A percentile compares a stretch with the other conserved stretches of the same genome.
Conservation (phyloP, 2,888 invertebrate species). For the Crocallis elinguaria region DNA sequence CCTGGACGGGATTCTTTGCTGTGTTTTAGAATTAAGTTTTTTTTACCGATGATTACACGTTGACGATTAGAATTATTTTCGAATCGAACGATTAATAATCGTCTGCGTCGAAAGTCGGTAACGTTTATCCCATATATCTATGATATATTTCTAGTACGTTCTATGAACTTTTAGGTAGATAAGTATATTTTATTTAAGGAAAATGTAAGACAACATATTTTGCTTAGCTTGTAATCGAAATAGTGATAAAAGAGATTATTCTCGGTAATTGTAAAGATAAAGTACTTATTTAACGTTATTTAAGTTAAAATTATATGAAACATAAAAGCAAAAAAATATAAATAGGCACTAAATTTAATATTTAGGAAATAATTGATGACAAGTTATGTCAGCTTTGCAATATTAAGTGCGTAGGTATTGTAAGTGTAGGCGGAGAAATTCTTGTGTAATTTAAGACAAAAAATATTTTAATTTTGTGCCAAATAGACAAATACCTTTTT, state of each 20-base stretch:
- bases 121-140: constrained; percentile 98
- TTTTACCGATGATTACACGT: constrained; percentile 76
- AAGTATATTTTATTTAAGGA: constrained; percentile 68
- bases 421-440: constrained; percentile 32
- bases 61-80: constrained; percentile 40
- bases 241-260: constrained; percentile 58
- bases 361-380: constrained; percentile 30
- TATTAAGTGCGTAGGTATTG: constrained; percentile 34
- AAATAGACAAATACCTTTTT: constrained; percentile 68
- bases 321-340: constrained; percentile 28
- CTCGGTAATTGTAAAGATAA: constrained; percentile 37
- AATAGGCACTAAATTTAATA: constrained; percentile 31
- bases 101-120: constrained; percentile 85
- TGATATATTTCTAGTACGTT: constrained; percentile 99
- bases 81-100: constrained; percentile 40
- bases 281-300: constrained; percentile 36
- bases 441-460: constrained; percentile 31
- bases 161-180: constrained; percentile 91
- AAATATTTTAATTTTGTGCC: constrained; percentile 73
- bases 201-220: constrained; percentile 24
- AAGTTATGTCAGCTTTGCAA: constrained; percentile 44
- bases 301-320: constrained; percentile 33
- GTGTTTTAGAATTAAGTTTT: constrained; percentile 69
- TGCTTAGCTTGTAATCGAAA: constrained; percentile 28
- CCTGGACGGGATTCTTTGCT: constrained; percentile 70